Evolutionary conservation across 2,797 vertebrate species (phyloP).

Genomic region (Pseudomugil tenellus): DNA sequence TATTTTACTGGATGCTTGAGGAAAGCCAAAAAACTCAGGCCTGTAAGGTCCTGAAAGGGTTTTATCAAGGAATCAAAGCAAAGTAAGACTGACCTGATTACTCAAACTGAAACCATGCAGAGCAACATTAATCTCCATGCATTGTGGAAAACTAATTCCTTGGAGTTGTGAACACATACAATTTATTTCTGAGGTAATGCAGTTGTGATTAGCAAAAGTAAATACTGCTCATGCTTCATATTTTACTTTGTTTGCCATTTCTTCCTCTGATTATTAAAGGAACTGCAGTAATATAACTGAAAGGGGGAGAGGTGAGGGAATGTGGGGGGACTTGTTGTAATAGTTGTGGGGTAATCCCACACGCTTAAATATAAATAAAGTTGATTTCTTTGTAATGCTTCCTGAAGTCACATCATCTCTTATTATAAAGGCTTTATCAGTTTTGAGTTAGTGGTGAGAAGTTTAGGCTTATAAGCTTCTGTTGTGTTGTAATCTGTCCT

Average conservation of each 20-base stretch:
- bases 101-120: slow-evolving; percentile 24
- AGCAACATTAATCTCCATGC: slow-evolving; percentile 6
- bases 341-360: not conserved
- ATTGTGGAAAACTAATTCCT: slow-evolving; percentile 5
- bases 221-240: not conserved
- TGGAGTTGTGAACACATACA: not conserved
- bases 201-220: not conserved
- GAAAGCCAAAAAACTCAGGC: slow-evolving; percentile 35
- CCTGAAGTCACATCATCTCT: not conserved
- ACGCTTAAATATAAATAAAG: not conserved
- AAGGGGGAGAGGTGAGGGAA: not conserved
- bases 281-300: not conserved
- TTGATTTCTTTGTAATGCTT: not conserved
- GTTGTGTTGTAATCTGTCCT: not conserved
- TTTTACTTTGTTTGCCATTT: not conserved
- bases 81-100: slow-evolving; percentile 46
- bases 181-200: not conserved
- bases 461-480: not conserved
- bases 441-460: not conserved
- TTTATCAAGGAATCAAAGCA: slow-evolving; percentile 32
- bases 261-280: not conserved
- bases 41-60: slow-evolving; percentile 21
- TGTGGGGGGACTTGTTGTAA: not conserved
- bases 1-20: slow-evolving; percentile 15
- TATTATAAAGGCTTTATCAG: not conserved